Evolutionary conservation across 2,888 invertebrate species (phyloP), one percentile per base, ranked within the genome.

Genomic region (Protodeltote pygarga): DNA sequence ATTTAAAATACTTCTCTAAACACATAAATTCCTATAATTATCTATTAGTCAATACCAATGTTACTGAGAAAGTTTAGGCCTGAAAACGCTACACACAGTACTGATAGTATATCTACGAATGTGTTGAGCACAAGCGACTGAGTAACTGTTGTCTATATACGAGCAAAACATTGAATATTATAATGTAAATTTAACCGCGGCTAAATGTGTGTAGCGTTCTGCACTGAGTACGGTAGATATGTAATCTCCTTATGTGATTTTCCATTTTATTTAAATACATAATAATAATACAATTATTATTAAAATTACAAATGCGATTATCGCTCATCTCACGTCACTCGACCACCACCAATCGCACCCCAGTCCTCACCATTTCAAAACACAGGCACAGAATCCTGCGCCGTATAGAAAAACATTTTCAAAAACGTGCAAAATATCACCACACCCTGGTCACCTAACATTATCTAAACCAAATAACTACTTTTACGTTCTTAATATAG

Each of bases 341-440:
- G 83, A 86, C 87, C 87, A 76, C 81, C 85, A 80, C 78, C 80
- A 74, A 54, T 72, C 77, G 76, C 78, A 72, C 73, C 71, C 73
- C 79, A 71, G 65, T 76, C 73, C 77, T 77, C 82, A 74, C 80
- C 79, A 77, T 83, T 78, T 79, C 81, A 81, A 82, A 79, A 85
- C 83, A 75, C 81, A 78, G 84, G 79, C 84, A 80, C 87, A 80
- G 77, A 75, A 78, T 73, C 69, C 85, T 83, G 87, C 84, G 80
- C 85, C 85, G 77, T 79, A 79, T 86, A 88, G 87, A 88, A 92
- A 91, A 89, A 92, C 89, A 89, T 90, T 85, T 87, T 91, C 90
- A 91, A 91, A 92, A 92, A 91, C 91, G 87, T 90, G 89, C 90
- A 90, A 91, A 91, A 91, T 92, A 92, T 91, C 92, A 90, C 90